These are phyloP conservation scores for Prostheceraeus crozeri DNA, from an alignment of 2,888 invertebrate genomes.

Conservation along the genomic window DNA sequence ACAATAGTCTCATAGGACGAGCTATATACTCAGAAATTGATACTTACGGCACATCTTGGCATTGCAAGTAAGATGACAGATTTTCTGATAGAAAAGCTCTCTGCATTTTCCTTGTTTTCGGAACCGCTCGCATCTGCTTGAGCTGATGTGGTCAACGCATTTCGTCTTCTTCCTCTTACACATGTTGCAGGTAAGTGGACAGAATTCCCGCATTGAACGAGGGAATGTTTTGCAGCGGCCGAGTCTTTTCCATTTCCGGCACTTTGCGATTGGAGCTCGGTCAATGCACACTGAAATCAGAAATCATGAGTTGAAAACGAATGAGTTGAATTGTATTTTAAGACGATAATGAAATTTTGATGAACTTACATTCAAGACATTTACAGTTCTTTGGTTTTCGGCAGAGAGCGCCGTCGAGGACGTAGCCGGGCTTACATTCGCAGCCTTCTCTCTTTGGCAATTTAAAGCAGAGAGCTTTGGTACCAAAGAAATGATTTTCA, in stretches of 20 bases:
- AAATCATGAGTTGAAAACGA: too few relatives aligned
- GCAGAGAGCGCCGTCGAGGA: constrained; percentile 36
- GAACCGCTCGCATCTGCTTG: neutral
- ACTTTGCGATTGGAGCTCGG: neutral
- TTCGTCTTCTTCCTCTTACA: neutral
- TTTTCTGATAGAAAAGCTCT: neutral
- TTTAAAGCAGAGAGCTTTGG: constrained; percentile 30
- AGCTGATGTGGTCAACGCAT: neutral
- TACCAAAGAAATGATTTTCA: constrained; percentile 39
- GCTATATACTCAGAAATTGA: too few relatives aligned
- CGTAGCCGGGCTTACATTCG: constrained; percentile 33
- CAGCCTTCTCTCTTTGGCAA: constrained; percentile 38
- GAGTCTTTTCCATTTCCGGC: neutral
- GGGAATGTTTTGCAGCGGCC: constrained; percentile 3
- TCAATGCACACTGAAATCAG: too few relatives aligned
- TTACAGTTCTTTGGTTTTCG: constrained; percentile 36
- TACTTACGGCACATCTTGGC: neutral
- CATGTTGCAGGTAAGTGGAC: neutral
- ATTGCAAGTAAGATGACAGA: constrained; percentile 2
- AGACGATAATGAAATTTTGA: too few relatives aligned
- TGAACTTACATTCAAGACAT: constrained; percentile 37
- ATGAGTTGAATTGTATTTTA: too few relatives aligned
- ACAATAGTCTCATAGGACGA: too few relatives aligned
- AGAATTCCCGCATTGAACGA: constrained; percentile 6
- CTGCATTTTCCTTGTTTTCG: constrained; percentile 15